Evolutionary conservation across 2,888 invertebrate genomes (phyloP), one percentile per base, ranked within the genome.

Genomic region (Orthosia gothica): DNA sequence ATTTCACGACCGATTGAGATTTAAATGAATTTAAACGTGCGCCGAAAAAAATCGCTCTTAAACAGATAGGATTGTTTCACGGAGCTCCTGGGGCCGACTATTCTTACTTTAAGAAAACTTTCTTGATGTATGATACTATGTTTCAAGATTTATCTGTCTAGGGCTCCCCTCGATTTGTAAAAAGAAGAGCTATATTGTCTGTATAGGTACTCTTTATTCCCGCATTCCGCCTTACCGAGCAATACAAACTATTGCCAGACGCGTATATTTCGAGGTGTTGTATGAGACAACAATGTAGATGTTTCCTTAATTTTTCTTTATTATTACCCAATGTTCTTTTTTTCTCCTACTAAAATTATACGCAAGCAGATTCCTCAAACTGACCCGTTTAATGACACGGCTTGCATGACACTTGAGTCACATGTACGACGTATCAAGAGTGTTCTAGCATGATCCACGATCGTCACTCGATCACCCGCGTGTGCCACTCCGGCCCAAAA

Each of bases 61-160:
- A 55, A 57, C 20, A 32, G 45, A 74, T 40, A 52, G n/a, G 16
- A 40, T 23, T 32, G 70, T 67, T 74, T 47, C 23, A 32, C 32
- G 45, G 40, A 66, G 55, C 59, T 54, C 12, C 4, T 26, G 45
- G 40, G 23, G 40, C n/a, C 11, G 11, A 54, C 49, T 11, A 20
- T 40, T 57, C 50, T 62, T 75, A 52, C 55, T 76, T 55, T 52
- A 57, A 49, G 49, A 54, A 62, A 76, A 79, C 82, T 76, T 82
- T 70, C 65, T 62, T 70, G 82, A 76, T 76, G 26, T 77, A 82
- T 66, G 65, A 66, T 79, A 68, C 76, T 76, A 81, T 58, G 76
- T 66, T 65, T 54, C 52, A 45, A 50, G 79, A 82, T 65, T 79
- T 70, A 82, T 82, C 23, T 70, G 77, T 76, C 70, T 76, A 74